Conservation (phyloP, 64 coral and sea anemone species). For the Montipora efflorescens region DNA sequence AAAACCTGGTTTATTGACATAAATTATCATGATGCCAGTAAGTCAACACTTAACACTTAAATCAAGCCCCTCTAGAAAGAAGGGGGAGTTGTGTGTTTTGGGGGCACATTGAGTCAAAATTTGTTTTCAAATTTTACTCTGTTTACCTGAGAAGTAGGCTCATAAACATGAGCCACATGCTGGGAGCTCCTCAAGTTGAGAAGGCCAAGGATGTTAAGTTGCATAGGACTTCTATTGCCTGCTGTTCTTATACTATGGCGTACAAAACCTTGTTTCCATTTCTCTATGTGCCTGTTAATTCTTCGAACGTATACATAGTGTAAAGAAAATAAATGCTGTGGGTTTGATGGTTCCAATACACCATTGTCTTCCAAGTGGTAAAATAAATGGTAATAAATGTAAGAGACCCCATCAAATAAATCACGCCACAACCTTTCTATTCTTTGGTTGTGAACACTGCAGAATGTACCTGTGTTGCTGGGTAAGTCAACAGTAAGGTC, state of each 20-base stretch:
- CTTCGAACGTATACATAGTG: conserved; percentile 54
- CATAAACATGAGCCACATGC: not conserved
- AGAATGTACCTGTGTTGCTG: too few species aligned
- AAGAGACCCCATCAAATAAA: not conserved
- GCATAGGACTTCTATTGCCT: conserved; percentile 53
- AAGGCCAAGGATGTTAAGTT: conserved; percentile 49
- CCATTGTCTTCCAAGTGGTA: conserved; percentile 35
- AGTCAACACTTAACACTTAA: too few species aligned
- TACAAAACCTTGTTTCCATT: conserved; percentile 52
- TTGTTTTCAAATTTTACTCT: not conserved
- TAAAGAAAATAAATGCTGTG: conserved; percentile 45
- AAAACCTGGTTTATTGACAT: too few species aligned
- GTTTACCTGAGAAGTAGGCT: not conserved
- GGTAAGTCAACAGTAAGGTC: too few species aligned
- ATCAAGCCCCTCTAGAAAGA: too few species aligned
- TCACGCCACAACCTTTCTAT: not conserved
- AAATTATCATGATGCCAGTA: too few species aligned
- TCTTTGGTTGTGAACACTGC: not conserved
- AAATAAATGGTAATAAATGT: not conserved
- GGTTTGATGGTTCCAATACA: conserved; percentile 33
- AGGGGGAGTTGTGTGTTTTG: too few species aligned
- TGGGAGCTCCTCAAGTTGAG: conserved; percentile 33
- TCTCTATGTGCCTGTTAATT: conserved; percentile 50
- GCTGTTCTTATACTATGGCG: conserved; percentile 48
- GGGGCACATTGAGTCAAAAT: too few species aligned